phyloP scores from a whole-genome alignment of 2,113 vertebrate genomes.

The Maccullochella peelii region DNA sequence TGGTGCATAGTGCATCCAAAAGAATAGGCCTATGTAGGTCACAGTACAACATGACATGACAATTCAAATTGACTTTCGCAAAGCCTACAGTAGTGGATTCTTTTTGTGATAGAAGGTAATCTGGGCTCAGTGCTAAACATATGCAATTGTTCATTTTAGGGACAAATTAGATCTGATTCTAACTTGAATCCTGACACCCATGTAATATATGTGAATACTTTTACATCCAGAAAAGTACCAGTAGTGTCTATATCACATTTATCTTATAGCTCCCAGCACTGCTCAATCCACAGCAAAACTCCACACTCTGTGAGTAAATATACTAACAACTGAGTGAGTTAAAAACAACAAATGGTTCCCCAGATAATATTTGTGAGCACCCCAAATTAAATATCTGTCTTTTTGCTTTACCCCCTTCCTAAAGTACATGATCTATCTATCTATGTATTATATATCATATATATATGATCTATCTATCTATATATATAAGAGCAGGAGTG shows the following conservation, averaged over 20 bases:
- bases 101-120: not conserved
- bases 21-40: slow-evolving; percentile 9
- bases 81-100: not conserved
- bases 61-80: slow-evolving; percentile 17
- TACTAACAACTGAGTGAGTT: not conserved
- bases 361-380: not conserved
- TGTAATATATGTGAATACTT: not conserved
- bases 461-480: not conserved
- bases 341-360: not conserved
- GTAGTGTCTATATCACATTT: not conserved
- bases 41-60: slow-evolving; percentile 27
- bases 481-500: not conserved
- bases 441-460: not conserved
- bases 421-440: not conserved
- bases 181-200: not conserved
- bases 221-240: not conserved
- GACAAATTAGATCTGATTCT: slow-evolving; percentile 1
- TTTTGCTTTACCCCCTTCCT: not conserved
- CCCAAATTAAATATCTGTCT: not conserved
- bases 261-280: not conserved
- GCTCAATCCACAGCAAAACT: not conserved
- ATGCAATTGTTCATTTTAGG: not conserved
- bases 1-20: slow-evolving; percentile 20
- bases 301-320: slow-evolving; percentile 5
- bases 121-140: not conserved